These are phyloP conservation scores for Alligator mississippiensis DNA, from an alignment of 2,113 vertebrate species.

Conservation along the genomic window DNA sequence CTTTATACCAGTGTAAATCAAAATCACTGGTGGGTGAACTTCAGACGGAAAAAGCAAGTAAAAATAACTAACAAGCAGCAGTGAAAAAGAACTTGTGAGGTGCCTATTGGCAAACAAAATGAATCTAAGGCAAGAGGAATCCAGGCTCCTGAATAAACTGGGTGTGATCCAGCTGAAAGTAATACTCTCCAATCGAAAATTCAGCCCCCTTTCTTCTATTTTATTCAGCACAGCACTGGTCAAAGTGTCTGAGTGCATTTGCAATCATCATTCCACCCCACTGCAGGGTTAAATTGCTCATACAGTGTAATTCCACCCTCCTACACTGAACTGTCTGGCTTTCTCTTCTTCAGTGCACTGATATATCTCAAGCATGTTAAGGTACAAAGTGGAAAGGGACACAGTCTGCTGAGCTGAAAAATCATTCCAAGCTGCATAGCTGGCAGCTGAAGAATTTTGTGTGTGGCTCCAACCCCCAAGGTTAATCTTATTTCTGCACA, in stretches of 20 bases:
- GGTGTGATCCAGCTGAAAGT: not conserved
- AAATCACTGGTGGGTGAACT: not conserved
- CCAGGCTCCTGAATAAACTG: not conserved
- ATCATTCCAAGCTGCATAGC: not conserved
- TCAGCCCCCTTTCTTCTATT: not conserved
- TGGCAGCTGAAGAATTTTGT: not conserved
- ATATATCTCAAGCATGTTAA: not conserved
- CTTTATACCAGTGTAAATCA: not conserved
- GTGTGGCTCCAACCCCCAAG: not conserved
- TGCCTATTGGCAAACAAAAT: not conserved
- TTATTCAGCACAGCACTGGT: not conserved
- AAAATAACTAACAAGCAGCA: not conserved
- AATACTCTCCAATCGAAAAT: not conserved
- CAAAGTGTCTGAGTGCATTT: too few relatives aligned
- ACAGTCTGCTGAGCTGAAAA: not conserved
- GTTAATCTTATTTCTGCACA: not conserved
- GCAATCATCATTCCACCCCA: not conserved
- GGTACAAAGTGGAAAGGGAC: not conserved
- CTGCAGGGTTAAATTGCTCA: accelerated
- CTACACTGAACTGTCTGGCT: not conserved
- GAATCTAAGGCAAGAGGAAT: not conserved
- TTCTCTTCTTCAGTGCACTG: not conserved
- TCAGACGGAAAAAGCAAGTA: not conserved
- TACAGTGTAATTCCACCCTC: not conserved
- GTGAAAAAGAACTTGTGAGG: not conserved